Evolutionary conservation across 2,797 vertebrate genomes (phyloP).

Genomic region (Apodemus agrarius): DNA sequence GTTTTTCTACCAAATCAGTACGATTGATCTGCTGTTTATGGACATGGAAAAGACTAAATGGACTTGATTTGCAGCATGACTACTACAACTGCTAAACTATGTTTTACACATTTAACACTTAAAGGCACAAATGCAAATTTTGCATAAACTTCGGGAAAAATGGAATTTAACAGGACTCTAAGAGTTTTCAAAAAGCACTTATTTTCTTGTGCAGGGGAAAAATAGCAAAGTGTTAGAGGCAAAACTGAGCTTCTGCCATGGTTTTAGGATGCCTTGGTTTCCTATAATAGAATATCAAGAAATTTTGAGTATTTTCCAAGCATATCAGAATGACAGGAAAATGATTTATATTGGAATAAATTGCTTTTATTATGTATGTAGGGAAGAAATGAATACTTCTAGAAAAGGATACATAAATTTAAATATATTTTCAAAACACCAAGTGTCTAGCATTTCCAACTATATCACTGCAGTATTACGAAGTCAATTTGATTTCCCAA

Average conservation of each 20-base stretch:
- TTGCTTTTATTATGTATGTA: slow-evolving; percentile 69
- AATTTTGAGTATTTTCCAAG: slow-evolving; percentile 56
- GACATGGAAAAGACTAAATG: not conserved
- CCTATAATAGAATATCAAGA: not conserved
- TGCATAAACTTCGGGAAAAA: not conserved
- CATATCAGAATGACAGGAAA: slow-evolving; percentile 63
- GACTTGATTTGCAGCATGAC: not conserved
- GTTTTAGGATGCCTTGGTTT: slow-evolving; percentile 57
- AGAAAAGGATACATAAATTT: slow-evolving; percentile 78
- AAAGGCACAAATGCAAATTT: not conserved
- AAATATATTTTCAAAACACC: slow-evolving; percentile 78
- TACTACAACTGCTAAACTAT: not conserved
- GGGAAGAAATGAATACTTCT: slow-evolving; percentile 68
- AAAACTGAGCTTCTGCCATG: slow-evolving; percentile 8
- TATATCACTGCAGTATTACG: slow-evolving; percentile 42
- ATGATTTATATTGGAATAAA: slow-evolving; percentile 76
- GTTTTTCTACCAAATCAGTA: not conserved
- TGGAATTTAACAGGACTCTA: not conserved
- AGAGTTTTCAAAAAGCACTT: not conserved
- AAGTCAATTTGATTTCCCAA: slow-evolving; percentile 78
- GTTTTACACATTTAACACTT: not conserved
- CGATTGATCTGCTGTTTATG: not conserved
- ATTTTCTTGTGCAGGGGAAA: slow-evolving; percentile 11
- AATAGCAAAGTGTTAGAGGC: not conserved
- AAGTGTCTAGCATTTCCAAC: slow-evolving; percentile 59